phyloP scores from a whole-genome alignment of 64 coral and sea anemone genomes.

The Anthopleura sola region DNA sequence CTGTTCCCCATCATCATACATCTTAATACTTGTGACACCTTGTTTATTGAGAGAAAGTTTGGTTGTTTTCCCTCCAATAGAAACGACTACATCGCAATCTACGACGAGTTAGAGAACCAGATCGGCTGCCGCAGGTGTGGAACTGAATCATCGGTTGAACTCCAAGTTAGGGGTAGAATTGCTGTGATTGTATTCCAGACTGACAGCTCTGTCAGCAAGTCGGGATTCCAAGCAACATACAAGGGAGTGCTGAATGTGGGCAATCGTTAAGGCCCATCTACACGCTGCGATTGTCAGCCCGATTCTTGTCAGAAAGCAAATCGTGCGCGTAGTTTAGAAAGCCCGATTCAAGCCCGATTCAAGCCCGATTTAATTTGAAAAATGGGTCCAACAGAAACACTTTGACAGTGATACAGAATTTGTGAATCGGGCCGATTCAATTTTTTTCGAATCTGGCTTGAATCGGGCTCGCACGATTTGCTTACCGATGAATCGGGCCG shows the following conservation, averaged over 20 bases:
- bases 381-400: no score
- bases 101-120: slow-evolving; percentile 71
- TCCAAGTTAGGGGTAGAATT: slow-evolving; percentile 57
- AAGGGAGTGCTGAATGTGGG: background rate
- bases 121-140: slow-evolving; percentile 71
- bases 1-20: no score
- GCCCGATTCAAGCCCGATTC: no score
- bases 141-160: slow-evolving; percentile 18
- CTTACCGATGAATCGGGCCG: no score
- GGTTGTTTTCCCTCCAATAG: background rate
- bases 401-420: no score
- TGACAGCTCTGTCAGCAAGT: slow-evolving; percentile 60
- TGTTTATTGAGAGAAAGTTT: background rate
- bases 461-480: no score
- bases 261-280: no score
- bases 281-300: background rate
- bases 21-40: no score
- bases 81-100: slow-evolving; percentile 67
- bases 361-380: no score
- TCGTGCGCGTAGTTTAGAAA: no score
- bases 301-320: background rate
- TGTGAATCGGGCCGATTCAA: no score
- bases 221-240: slow-evolving; percentile 64
- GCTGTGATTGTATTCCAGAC: slow-evolving; percentile 70
- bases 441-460: no score